phyloP scores from a whole-genome alignment of 2,888 invertebrate genomes.

The Andrena bucephala region DNA sequence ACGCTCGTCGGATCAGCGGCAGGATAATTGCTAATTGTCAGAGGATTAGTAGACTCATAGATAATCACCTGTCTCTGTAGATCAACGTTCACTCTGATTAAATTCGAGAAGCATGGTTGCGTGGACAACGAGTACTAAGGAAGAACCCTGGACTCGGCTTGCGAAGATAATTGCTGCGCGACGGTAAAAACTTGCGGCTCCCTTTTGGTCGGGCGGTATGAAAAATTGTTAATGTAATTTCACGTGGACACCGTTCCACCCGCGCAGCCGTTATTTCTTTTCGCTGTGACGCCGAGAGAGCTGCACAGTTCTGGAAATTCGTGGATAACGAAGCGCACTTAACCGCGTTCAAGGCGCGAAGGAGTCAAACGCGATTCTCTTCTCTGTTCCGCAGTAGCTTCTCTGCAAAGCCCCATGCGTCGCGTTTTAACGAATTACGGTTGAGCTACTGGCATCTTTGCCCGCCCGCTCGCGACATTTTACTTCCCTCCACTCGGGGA shows the following conservation, averaged over 20 bases:
- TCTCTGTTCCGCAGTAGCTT: neutral
- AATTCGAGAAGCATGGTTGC: too few species aligned
- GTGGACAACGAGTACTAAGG: too few species aligned
- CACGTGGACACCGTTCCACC: neutral
- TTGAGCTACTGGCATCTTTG: neutral
- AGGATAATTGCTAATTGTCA: too few species aligned
- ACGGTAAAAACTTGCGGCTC: neutral
- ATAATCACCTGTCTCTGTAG: too few species aligned
- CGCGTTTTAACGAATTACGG: constrained; percentile 39
- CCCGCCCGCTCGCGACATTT: neutral
- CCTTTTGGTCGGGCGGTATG: constrained; percentile 2
- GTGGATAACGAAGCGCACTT: constrained; percentile 21
- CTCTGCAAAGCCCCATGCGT: neutral
- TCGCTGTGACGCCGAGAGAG: constrained; percentile 17
- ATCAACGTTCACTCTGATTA: too few species aligned
- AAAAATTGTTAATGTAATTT: constrained; percentile 26
- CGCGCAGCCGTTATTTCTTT: constrained; percentile 31
- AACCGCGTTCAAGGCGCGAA: neutral
- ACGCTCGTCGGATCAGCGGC: too few species aligned
- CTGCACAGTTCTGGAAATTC: constrained; percentile 18
- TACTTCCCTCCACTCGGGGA: neutral
- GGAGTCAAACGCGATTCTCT: constrained; percentile 9
- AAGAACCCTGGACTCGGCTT: neutral
- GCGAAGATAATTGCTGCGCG: neutral
- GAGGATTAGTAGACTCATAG: too few species aligned